phyloP scores from a whole-genome alignment of 2,113 vertebrate species.

The Chelonoidis abingdonii region DNA sequence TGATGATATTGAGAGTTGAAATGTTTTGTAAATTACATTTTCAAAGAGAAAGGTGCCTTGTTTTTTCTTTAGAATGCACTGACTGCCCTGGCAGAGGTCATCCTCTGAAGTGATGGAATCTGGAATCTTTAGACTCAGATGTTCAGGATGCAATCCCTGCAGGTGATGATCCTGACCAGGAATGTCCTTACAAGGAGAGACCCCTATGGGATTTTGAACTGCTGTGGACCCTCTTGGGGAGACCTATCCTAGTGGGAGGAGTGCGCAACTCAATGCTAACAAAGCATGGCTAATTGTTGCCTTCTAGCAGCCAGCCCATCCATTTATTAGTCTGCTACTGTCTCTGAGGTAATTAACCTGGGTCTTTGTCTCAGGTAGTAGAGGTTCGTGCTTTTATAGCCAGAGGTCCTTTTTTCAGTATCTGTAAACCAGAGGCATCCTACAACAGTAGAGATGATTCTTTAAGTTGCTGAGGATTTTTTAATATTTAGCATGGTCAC shows the following conservation, averaged over 20 bases:
- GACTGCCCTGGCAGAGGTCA: neutral
- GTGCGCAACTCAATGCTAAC: neutral
- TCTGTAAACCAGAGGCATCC: neutral
- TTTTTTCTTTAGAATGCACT: neutral
- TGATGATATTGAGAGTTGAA: conserved; percentile 23
- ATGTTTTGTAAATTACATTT: conserved; percentile 30
- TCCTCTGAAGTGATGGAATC: neutral
- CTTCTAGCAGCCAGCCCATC: neutral
- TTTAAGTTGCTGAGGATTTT: neutral
- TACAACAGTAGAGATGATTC: neutral
- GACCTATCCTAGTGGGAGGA: neutral
- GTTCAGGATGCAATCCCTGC: fast-evolving
- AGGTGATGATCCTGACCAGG: fast-evolving
- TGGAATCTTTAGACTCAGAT: fast-evolving
- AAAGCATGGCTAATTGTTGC: neutral
- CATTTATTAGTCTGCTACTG: neutral
- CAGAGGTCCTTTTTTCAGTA: neutral
- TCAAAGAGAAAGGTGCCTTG: conserved; percentile 30
- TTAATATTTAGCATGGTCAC: neutral
- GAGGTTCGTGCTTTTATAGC: neutral
- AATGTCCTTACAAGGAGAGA: fast-evolving
- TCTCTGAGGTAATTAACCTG: neutral
- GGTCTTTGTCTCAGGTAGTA: neutral
- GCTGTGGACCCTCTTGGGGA: neutral
- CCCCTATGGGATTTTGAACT: fast-evolving